These are phyloP conservation scores for Pantherophis vulpinus DNA, from an alignment of 2,797 vertebrate species.

Conservation along the genomic window DNA sequence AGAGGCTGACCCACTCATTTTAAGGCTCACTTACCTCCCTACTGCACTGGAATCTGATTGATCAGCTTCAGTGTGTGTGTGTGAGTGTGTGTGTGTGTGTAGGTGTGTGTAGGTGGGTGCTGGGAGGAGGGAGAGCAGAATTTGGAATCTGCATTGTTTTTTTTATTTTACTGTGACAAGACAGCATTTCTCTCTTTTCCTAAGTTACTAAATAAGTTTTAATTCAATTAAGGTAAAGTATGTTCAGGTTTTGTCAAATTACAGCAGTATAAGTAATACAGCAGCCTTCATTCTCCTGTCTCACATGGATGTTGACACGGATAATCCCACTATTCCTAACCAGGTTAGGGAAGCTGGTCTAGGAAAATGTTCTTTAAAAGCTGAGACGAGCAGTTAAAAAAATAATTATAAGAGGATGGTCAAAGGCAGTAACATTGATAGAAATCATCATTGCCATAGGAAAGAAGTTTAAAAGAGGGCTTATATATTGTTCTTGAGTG, in stretches of 20 bases:
- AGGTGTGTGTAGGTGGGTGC: no score
- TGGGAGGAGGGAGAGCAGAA: not conserved
- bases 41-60: conserved; percentile 8
- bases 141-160: not conserved
- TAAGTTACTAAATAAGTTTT: not conserved
- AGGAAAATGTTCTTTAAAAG: not conserved
- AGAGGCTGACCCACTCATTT: conserved; percentile 31
- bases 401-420: not conserved
- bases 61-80: not conserved
- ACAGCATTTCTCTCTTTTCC: no score
- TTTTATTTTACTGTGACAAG: not conserved
- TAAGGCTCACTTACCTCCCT: conserved; percentile 19
- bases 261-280: not conserved
- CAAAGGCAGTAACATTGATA: not conserved
- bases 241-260: not conserved
- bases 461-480: not conserved
- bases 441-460: not conserved
- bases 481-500: not conserved
- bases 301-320: not conserved
- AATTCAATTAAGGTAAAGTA: not conserved
- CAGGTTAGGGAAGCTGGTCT: not conserved
- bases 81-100: no score
- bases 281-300: not conserved
- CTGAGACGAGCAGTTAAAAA: not conserved
- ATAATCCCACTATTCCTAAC: not conserved